Evolutionary conservation across 2,888 invertebrate genomes (phyloP), one percentile per base, ranked within the genome.

Genomic region (Drosophila austrosaltans): DNA sequence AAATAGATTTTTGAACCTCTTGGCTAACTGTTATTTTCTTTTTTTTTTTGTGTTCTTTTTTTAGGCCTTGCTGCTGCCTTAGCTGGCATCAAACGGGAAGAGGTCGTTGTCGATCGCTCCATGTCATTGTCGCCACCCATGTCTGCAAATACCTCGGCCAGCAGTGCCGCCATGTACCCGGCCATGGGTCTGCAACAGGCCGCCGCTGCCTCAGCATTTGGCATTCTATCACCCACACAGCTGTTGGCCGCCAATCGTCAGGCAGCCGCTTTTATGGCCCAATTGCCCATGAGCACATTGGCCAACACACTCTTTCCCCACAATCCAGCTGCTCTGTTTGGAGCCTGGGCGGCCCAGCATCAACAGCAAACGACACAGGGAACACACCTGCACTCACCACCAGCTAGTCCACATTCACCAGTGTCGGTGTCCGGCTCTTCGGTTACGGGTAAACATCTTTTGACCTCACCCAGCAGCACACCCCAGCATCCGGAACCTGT

Each of bases 181-280:
- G 75, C 69, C 1, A 86, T 82, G 75, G 91, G 91, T 4, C 77
- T 92, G 56, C 91, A 92, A 75, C 92, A 92, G 72, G 91, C 92
- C 12, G 91, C 92, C 12, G 91, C 92, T 36, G 91, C 91, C 12
- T 91, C 92, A 6, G 91, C 92, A 20, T 92, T 92, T n/a, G 90
- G 91, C 70, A 92, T 92, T 90, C 72, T 92, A 0, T 91, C 92
- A 65, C 92, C 92, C 66, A 84, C 90, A 65, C 90, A 92, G 44
- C 66, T 92, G 56, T 42, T 92, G 69, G 92, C 91, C 1, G 92
- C 92, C 10, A 92, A 92, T 76, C 89, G 91, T 4, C 91, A 91
- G 68, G 91, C 92, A n/a, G 92, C 92, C 1, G 92, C 92, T 5
- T 89, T 92, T 66, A 92, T 92, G 91, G 92, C 92, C 2, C 91